Evolutionary conservation across 2,113 vertebrate species (phyloP), one percentile per base, ranked within the genome.

Genomic region (Silurus glanis): DNA sequence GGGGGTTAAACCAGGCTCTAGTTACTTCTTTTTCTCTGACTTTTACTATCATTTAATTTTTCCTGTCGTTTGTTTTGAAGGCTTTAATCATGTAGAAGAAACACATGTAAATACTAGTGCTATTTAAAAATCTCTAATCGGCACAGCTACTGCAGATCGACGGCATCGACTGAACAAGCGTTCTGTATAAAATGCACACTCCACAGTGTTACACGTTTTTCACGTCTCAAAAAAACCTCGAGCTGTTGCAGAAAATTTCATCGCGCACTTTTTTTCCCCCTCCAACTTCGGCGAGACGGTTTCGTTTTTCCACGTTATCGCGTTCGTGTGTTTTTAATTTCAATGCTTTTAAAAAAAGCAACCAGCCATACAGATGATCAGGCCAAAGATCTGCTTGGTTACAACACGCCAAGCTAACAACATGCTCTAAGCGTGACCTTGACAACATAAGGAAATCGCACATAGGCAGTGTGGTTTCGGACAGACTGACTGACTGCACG

Each of bases 61-160:
- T 45, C 45, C 47, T 8, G 13, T 53, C 28, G 64, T 84, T 84
- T 85, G 86, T 62, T 84, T 91, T 85, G 25, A 56, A 81, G 86
- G 90, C 88, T 90, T 89, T 88, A 86, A 88, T 66, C 82, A 55
- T 19, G 9, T 62, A 86, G 59, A 75, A 86, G 25, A 87, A 75
- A 85, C 71, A 71, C 87, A 56, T 91, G 91, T 91, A 91, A 89
- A 91, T 90, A 90, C 84, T 89, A 88, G 84, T 83, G 71, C 79
- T 87, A 86, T 86, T 87, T 83, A 82, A 90, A 37, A 80, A 49
- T 86, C 86, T 89, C 49, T 78, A 56, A 78, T 83, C 83, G 80
- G 83, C 72, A 88, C 86, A 84, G 85, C 78, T 86, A 88, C 87
- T 90, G 89, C 84, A 53, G 83, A 87, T 75, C 56, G 85, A 80